A percentile compares a stretch with the other conserved stretches of the same genome.
These are phyloP conservation scores for Urocyon cinereoargenteus DNA, from an alignment of 2,797 vertebrate genomes.

Conservation along the genomic window DNA sequence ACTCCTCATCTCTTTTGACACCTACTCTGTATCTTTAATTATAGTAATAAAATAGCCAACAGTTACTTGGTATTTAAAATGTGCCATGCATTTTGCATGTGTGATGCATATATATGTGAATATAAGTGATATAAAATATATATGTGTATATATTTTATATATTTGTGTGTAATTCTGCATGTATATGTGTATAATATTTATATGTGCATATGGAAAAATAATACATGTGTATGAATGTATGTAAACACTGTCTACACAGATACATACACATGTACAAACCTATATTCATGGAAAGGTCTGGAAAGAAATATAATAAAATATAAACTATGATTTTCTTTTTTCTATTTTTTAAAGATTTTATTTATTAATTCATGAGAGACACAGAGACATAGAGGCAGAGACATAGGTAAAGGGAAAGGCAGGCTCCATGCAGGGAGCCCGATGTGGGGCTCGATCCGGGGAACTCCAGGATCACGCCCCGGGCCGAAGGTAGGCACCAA, in stretches of 20 bases:
- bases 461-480: no score
- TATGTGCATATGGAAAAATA: background rate
- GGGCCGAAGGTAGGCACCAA: no score
- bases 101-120: background rate
- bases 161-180: background rate
- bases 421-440: no score
- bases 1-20: background rate
- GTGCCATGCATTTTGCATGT: background rate
- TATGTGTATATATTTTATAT: background rate
- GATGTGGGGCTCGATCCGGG: no score
- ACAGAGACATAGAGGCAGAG: no score
- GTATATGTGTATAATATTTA: background rate
- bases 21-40: background rate
- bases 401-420: no score
- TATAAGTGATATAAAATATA: background rate
- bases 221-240: background rate
- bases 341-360: no score
- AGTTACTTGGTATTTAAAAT: background rate
- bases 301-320: conserved; percentile 16
- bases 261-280: background rate
- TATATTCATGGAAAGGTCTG: background rate
- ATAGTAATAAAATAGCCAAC: background rate
- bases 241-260: background rate
- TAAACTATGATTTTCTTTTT: background rate
- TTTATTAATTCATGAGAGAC: no score